Evolutionary conservation across 53 echinoderm and acorn worm genomes (phyloP).

Genomic region (Luidia sarsii): DNA sequence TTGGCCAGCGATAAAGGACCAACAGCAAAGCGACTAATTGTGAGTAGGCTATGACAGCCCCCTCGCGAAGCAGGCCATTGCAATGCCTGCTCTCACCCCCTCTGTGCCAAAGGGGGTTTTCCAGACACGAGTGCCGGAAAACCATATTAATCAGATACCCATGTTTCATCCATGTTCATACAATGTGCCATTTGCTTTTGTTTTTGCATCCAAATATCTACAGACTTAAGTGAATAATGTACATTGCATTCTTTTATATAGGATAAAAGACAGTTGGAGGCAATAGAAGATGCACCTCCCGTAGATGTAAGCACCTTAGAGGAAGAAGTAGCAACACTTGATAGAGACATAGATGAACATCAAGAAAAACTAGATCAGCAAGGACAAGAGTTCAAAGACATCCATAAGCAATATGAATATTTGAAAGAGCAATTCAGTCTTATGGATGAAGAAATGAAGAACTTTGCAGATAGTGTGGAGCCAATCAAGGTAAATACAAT

Average conservation of each 20-base stretch:
- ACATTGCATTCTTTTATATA: conserved; percentile 13
- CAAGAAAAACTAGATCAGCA: conserved; percentile 45
- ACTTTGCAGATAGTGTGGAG: conserved; percentile 73
- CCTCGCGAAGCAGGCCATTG: too few relatives aligned
- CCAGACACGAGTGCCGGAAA: too few relatives aligned
- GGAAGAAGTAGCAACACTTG: conserved; percentile 75
- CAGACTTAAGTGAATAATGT: not conserved
- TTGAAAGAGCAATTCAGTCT: conserved; percentile 44
- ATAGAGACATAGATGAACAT: conserved; percentile 39
- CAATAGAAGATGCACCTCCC: conserved; percentile 65
- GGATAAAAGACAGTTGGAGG: conserved; percentile 77
- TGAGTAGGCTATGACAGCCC: too few relatives aligned
- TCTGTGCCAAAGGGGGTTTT: too few relatives aligned
- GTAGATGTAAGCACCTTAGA: conserved; percentile 82
- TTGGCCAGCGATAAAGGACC: too few relatives aligned
- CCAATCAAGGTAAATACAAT: conserved; percentile 88
- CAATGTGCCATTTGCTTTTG: too few relatives aligned
- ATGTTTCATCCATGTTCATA: too few relatives aligned
- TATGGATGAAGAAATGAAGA: conserved; percentile 62
- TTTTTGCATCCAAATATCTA: too few relatives aligned
- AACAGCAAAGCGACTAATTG: too few relatives aligned
- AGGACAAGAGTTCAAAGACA: conserved; percentile 41
- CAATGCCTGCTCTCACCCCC: too few relatives aligned
- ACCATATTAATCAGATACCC: too few relatives aligned
- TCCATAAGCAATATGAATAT: conserved; percentile 45